Evolutionary conservation across 2,888 invertebrate species (phyloP), one percentile per base, ranked within the genome.

Genomic region (Acanthosepion pharaonis): DNA sequence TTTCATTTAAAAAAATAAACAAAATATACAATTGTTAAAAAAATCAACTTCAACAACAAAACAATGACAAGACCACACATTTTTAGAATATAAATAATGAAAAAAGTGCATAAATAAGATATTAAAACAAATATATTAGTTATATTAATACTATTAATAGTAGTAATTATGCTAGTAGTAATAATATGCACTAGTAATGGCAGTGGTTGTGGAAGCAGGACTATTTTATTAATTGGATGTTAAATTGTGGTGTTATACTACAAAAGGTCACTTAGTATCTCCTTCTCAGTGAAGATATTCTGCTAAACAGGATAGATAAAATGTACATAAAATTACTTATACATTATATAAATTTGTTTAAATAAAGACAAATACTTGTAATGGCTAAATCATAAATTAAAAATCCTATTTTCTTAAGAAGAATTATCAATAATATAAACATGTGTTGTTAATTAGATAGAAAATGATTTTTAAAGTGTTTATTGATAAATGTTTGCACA

Each of bases 21-120:
- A n/a, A 78, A 78, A 78, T 78, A 78, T 78, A 78, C 78, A 78
- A n/a, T 78, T 78, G n/a, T n/a, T 78, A 78, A 78, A 78, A 78
- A 59, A 78, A 78, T 78, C 78, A 78, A 78, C n/a, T 78, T n/a
- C 78, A 78, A 78, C 78, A 78, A 78, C 78, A n/a, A 59, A 59
- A 59, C 59, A 53, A n/a, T 93, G 93, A 48, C 4, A 28, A 51
- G 9, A 93, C n/a, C 48, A 51, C 49, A 51, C 25, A 92, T 92
- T 8, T 51, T 49, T 92, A 53, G 33, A 28, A 53, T 42, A 49
- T 42, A 11, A 53, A 93, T 93, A 51, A 53, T 49, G 9, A 51
- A 25, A 42, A 93, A 93, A 49, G 9, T 93, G 49, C 28, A 93
- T 53, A 6, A 93, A 93, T 93, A 33, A 93, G n/a, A 93, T 9